These are phyloP conservation scores for Drosophila neonasuta DNA, from an alignment of 2,888 invertebrate genomes.

Conservation along the genomic window DNA sequence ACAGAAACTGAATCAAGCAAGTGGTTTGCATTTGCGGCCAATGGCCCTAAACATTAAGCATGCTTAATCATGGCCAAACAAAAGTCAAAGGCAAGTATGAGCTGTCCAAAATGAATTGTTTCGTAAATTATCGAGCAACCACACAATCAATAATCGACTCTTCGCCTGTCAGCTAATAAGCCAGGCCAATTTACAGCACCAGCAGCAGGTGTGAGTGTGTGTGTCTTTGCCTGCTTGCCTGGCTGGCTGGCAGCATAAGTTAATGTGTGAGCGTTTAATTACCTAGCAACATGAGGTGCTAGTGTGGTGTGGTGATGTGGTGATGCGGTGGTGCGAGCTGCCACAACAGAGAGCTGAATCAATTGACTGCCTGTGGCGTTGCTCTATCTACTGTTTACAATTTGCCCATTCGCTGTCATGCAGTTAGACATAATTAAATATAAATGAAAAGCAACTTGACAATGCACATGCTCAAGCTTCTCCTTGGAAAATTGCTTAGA, in stretches of 20 bases:
- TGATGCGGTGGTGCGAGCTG: slow-evolving; percentile 13
- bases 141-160: slow-evolving; percentile 38
- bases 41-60: slow-evolving; percentile 49
- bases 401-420: slow-evolving; percentile 39
- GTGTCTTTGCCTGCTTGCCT: background rate
- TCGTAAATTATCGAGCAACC: slow-evolving; percentile 18
- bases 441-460: slow-evolving; percentile 62
- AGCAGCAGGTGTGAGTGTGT: slow-evolving; percentile 23
- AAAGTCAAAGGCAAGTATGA: slow-evolving; percentile 32
- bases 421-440: slow-evolving; percentile 60
- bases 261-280: slow-evolving; percentile 52
- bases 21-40: slow-evolving; percentile 66
- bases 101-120: slow-evolving; percentile 30
- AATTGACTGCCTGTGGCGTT: slow-evolving; percentile 51
- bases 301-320: background rate
- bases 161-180: slow-evolving; percentile 21
- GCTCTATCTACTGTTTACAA: slow-evolving; percentile 17
- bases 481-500: slow-evolving; percentile 37
- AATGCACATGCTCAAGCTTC: slow-evolving; percentile 43
- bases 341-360: slow-evolving; percentile 50
- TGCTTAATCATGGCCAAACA: slow-evolving; percentile 22
- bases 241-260: slow-evolving; percentile 43
- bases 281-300: slow-evolving; percentile 41
- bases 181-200: slow-evolving; percentile 9
- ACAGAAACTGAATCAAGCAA: slow-evolving; percentile 74